A percentile compares a stretch with the other conserved stretches of the same genome.
Evolutionary conservation across 2,797 vertebrate genomes (phyloP).

Genomic region (Rhabdomys pumilio): DNA sequence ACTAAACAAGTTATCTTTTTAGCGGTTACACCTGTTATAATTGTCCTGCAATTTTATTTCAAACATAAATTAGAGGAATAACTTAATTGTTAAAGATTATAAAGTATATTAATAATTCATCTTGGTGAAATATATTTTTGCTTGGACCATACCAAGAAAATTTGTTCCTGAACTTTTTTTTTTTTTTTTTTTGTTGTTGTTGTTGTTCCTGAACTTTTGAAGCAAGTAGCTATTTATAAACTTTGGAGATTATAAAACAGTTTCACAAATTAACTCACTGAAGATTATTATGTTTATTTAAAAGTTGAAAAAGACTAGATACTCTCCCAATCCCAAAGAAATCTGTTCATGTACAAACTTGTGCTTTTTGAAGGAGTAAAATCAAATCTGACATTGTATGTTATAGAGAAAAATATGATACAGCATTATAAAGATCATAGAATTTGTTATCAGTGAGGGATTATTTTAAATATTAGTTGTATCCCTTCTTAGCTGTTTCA

Average conservation of each 20-base stretch:
- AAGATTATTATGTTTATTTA: slow-evolving; percentile 44
- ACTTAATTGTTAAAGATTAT: slow-evolving; percentile 46
- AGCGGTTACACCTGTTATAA: slow-evolving; percentile 20
- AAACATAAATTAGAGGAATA: slow-evolving; percentile 18
- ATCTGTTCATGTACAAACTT: slow-evolving; percentile 22
- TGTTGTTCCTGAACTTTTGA: slow-evolving; percentile 61
- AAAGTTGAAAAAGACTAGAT: slow-evolving; percentile 15
- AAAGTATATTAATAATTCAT: slow-evolving; percentile 35
- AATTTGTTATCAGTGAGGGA: neutral
- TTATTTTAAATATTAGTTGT: slow-evolving; percentile 25
- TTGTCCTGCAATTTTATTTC: slow-evolving; percentile 59
- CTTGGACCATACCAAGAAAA: slow-evolving; percentile 56
- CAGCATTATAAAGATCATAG: neutral
- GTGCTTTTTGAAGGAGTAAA: slow-evolving; percentile 41
- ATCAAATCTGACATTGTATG: neutral
- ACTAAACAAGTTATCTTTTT: slow-evolving; percentile 43
- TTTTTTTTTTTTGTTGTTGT: no score
- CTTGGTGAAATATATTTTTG: slow-evolving; percentile 37
- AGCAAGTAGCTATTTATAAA: slow-evolving; percentile 42
- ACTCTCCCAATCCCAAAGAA: neutral
- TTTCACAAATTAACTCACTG: slow-evolving; percentile 17
- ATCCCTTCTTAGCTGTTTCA: neutral
- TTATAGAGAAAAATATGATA: neutral
- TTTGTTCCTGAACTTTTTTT: slow-evolving; percentile 59
- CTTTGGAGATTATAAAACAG: slow-evolving; percentile 49